Percentiles rank a stretch among this genome's conserved stretches.
These are phyloP conservation scores for Aplysia californica DNA, from an alignment of 1,140 invertebrate species.

Conservation along the genomic window DNA sequence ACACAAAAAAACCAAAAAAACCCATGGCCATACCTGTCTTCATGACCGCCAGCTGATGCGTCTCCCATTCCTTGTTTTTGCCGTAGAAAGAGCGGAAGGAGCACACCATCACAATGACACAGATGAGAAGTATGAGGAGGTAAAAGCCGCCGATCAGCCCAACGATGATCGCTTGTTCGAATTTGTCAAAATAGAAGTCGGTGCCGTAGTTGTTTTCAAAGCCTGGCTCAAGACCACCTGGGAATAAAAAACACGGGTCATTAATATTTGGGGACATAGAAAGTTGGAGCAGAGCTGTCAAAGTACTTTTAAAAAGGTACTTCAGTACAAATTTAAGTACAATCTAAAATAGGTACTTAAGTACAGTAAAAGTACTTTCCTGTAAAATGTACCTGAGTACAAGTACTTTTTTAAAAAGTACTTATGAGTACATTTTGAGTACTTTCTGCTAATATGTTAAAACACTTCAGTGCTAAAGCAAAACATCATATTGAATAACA, in stretches of 20 bases:
- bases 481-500: too few relatives aligned
- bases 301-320: too few relatives aligned
- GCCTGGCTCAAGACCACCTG: constrained; percentile 37
- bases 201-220: constrained; percentile 34
- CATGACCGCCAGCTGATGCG: constrained; percentile 33
- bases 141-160: constrained; percentile 47
- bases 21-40: constrained; percentile 23
- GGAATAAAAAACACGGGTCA: constrained; percentile 16
- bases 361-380: too few relatives aligned
- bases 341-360: too few relatives aligned
- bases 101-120: constrained; percentile 32
- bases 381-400: too few relatives aligned
- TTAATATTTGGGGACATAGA: neutral
- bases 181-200: constrained; percentile 26
- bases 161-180: constrained; percentile 40
- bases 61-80: constrained; percentile 38
- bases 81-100: constrained; percentile 37
- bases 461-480: too few relatives aligned
- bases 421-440: too few relatives aligned
- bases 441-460: too few relatives aligned
- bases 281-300: too few relatives aligned
- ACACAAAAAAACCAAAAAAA: too few relatives aligned
- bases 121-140: constrained; percentile 32
- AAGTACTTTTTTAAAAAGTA: too few relatives aligned
- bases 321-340: too few relatives aligned